Evolutionary conservation across 2,888 invertebrate genomes (phyloP), one percentile per base, ranked within the genome.

Genomic region (Andrena bicolor): DNA sequence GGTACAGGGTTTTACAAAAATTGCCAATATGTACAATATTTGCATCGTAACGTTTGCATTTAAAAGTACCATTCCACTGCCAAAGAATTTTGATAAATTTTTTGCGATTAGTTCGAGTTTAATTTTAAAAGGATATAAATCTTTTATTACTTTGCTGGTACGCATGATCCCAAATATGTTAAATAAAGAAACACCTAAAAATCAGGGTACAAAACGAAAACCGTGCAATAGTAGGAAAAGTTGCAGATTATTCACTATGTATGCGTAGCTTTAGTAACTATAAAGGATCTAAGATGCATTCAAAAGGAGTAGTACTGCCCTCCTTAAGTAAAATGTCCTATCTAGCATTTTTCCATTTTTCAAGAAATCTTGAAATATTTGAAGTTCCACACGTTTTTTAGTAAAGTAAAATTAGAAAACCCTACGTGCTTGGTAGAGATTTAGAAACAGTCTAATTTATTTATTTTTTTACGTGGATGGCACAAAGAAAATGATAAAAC

Each of bases 171-270:
- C 30, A 41, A 35, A 53, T 63, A 51, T 26, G 68, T 64, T 72
- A 68, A 77, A 73, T 23, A 35, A 49, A 51, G 64, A 49, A 61
- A 82, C 63, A 75, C 66, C 60, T 83, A 66, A 85, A 78, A 73
- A 83, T 85, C 87, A 85, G 85, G 86, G 86, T 86, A 86, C 83
- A 85, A 82, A 79, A 71, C 56, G 51, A 71, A 79, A 66, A 69
- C 66, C 56, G 63, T 77, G 74, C 82, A 85, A 80, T 86, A 78
- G 84, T 76, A 74, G 60, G 56, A 13, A n/a, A 76, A 64, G 60
- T 76, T 41, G 58, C 49, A 58, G 76, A 70, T 79, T 81, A 79
- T 80, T 79, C 60, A 75, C 70, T 71, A 65, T 61, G 74, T 85
- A 76, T 23, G 16, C 73, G 53, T 84, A 68, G 70, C 68, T 82